These are phyloP conservation scores for Acrobasis consociella DNA, from an alignment of 2,888 invertebrate genomes.

Conservation along the genomic window DNA sequence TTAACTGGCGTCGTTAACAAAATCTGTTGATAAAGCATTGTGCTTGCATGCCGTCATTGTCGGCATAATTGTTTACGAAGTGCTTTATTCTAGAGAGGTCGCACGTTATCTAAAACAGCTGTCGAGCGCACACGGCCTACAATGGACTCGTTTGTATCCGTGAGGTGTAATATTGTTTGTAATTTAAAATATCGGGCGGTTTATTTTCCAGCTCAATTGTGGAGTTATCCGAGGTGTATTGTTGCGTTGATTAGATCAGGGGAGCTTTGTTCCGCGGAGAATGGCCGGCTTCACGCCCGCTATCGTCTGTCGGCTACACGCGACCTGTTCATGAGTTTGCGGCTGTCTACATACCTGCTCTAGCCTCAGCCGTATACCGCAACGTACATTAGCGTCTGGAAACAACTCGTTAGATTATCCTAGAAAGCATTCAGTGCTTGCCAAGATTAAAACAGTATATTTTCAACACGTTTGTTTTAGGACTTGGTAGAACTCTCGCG, in stretches of 20 bases:
- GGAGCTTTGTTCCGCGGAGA: conserved; percentile 70
- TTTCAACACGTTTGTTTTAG: conserved; percentile 8
- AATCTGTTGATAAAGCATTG: conserved; percentile 1
- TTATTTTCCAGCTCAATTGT: conserved; percentile 71
- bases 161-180: conserved; percentile 75
- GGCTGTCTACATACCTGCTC: conserved; percentile 43
- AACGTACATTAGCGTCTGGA: conserved; percentile 43
- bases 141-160: conserved; percentile 74
- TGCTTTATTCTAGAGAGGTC: conserved; percentile 71
- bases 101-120: conserved; percentile 79
- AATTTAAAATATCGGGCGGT: conserved; percentile 75
- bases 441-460: conserved; percentile 20
- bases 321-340: conserved; percentile 48
- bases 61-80: conserved; percentile 22
- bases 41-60: conserved; percentile 14
- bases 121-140: conserved; percentile 70
- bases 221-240: conserved; percentile 72
- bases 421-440: conserved; percentile 10
- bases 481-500: not conserved
- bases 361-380: conserved; percentile 41
- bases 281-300: conserved; percentile 57
- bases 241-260: conserved; percentile 80
- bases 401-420: conserved; percentile 27
- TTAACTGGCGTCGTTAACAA: not conserved
- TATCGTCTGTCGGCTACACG: conserved; percentile 62